phyloP scores from a whole-genome alignment of 2,113 vertebrate genomes.

The Chascanopsetta lugubris region DNA sequence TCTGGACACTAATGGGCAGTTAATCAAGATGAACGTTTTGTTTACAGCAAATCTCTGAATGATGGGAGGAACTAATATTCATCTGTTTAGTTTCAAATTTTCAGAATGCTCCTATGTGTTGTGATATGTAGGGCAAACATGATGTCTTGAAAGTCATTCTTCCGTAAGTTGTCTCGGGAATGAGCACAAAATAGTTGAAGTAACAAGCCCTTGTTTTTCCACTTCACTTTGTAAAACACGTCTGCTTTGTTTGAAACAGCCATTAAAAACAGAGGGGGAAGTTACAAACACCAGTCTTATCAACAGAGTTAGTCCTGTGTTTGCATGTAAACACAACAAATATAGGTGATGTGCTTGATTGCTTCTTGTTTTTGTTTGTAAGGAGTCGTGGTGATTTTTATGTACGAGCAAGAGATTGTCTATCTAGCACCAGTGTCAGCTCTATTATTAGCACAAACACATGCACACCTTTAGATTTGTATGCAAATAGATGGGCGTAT shows the following conservation, averaged over 20 bases:
- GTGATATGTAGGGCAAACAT: not conserved
- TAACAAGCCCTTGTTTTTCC: not conserved
- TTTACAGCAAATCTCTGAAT: conserved; percentile 8
- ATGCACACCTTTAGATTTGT: too few relatives aligned
- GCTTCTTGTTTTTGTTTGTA: not conserved
- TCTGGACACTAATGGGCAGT: conserved; percentile 52
- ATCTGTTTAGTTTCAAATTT: not conserved
- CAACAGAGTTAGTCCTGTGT: not conserved
- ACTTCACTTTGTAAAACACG: too few relatives aligned
- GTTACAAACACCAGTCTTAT: not conserved
- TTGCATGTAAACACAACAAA: not conserved
- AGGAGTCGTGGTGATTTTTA: too few relatives aligned
- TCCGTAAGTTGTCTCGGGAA: not conserved
- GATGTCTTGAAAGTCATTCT: not conserved
- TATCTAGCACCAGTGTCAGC: too few relatives aligned
- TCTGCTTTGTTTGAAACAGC: not conserved
- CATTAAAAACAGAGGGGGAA: not conserved
- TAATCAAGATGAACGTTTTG: conserved; percentile 40
- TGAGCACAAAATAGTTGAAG: not conserved
- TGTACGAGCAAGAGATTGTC: too few relatives aligned
- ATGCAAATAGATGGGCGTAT: too few relatives aligned
- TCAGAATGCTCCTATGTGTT: not conserved
- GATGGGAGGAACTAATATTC: not conserved
- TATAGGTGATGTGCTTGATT: not conserved
- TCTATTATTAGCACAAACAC: too few relatives aligned